Conservation (phyloP, 2,113 vertebrate species). For the Gopherus flavomarginatus region DNA sequence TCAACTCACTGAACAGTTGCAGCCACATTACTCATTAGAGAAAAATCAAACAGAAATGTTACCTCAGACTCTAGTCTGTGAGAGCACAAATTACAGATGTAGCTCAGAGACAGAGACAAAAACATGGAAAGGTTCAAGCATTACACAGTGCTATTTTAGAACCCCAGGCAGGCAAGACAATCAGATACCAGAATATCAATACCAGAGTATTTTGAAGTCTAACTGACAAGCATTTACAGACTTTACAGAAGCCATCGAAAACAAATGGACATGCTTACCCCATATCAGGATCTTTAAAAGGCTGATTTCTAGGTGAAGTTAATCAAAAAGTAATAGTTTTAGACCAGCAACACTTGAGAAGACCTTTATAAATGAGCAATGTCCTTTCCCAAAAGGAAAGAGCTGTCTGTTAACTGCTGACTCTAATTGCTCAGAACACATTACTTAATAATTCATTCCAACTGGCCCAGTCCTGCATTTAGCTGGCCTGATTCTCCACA, state of each 20-base stretch:
- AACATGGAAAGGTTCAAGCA: background rate
- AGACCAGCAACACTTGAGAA: too few species aligned
- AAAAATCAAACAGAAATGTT: background rate
- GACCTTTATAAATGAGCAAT: too few species aligned
- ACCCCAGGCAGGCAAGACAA: background rate
- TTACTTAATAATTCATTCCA: background rate
- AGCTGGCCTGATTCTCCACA: background rate
- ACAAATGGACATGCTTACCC: background rate
- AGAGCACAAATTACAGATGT: background rate
- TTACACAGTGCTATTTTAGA: background rate
- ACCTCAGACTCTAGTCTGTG: background rate
- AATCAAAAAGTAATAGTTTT: too few species aligned
- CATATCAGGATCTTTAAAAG: too few species aligned
- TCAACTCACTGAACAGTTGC: background rate
- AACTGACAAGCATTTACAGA: background rate
- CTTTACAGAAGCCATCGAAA: background rate
- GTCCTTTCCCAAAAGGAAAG: background rate
- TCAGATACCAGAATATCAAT: background rate
- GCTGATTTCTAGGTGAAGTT: too few species aligned
- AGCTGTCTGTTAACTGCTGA: background rate
- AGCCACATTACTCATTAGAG: background rate
- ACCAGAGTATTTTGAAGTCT: background rate
- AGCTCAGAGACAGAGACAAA: background rate
- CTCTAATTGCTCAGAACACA: background rate
- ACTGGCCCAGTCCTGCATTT: background rate